Base-by-base conservation (phyloP, 1,140 invertebrate species). In the Delia radicum region DNA sequence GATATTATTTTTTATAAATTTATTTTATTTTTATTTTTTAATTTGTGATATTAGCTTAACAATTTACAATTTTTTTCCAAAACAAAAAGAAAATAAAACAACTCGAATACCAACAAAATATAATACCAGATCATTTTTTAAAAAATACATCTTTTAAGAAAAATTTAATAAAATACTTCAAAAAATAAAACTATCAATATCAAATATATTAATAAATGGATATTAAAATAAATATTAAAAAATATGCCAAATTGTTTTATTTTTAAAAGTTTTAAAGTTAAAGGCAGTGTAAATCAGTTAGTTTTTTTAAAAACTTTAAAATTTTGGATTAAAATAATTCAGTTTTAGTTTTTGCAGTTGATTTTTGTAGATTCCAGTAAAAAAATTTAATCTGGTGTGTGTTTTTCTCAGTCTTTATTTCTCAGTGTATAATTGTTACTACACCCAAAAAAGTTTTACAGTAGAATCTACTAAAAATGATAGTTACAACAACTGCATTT, bases 121-220 rank as follows among this genome's bases (percentile, higher is more conserved):
- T 33, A 18, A 69, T n/a, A 69, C 31, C 33, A n/a, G n/a, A 33
- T 15, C 37, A 10, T 15, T 42, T 15, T 3, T 42, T 10, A 67
- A 69, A 28, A 29, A 31, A 69, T n/a, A 69, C 63, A 33, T 21
- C 29, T 69, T 33, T 69, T 69, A 69, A 69, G 29, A 21, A 33
- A 21, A 65, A 69, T 33, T 69, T 69, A 33, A 33, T 21, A 33
- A 69, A 33, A 69, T 33, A 69, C 28, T 67, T 67, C 3, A 67
- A 67, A 28, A 31, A 15, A 21, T 5, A 42, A 24, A 55, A 21
- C 31, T 69, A 69, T 69, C 65, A 33, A 33, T 33, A 69, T 69
- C 65, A 69, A 55, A 69, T 69, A 69, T 69, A 69, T 69, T 69
- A n/a, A n/a, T n/a, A 69, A 69, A 69, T 69, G 65, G 65, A 69